Conservation (phyloP, 2,797 vertebrate genomes). For the Eulemur coronatus region DNA sequence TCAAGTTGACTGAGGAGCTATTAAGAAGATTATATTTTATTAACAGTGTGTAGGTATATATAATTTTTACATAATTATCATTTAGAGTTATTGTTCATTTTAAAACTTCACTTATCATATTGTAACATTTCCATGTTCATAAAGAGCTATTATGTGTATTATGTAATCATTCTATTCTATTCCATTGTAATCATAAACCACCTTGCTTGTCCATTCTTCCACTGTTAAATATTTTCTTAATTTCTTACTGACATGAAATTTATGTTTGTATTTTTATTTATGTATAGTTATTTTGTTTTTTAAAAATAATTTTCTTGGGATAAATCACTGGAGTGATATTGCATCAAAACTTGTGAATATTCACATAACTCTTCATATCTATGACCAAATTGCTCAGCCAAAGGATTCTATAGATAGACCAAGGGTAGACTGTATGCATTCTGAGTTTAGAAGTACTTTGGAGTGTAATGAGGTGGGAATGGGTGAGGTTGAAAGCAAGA, state of each 20-base stretch:
- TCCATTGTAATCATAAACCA: background rate
- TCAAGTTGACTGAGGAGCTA: background rate
- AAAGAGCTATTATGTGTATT: background rate
- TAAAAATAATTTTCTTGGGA: background rate
- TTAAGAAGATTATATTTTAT: background rate
- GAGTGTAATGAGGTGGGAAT: background rate
- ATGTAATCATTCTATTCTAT: background rate
- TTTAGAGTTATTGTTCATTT: conserved; percentile 1
- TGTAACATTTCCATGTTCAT: background rate
- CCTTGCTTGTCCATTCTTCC: background rate
- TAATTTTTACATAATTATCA: background rate
- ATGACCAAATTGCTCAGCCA: background rate
- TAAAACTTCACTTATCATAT: background rate
- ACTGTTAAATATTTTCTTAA: background rate
- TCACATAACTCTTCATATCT: background rate
- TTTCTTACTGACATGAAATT: background rate
- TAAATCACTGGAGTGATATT: background rate
- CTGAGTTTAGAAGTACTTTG: background rate
- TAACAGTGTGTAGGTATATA: background rate
- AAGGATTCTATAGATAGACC: background rate
- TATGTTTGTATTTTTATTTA: background rate
- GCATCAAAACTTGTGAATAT: background rate
- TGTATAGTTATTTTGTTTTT: background rate
- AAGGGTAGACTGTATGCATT: background rate
- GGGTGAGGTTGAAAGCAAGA: background rate